Percentiles rank a stretch among this genome's conserved stretches.
phyloP scores from a whole-genome alignment of 2,797 vertebrate genomes.

The Anniella stebbinsi region DNA sequence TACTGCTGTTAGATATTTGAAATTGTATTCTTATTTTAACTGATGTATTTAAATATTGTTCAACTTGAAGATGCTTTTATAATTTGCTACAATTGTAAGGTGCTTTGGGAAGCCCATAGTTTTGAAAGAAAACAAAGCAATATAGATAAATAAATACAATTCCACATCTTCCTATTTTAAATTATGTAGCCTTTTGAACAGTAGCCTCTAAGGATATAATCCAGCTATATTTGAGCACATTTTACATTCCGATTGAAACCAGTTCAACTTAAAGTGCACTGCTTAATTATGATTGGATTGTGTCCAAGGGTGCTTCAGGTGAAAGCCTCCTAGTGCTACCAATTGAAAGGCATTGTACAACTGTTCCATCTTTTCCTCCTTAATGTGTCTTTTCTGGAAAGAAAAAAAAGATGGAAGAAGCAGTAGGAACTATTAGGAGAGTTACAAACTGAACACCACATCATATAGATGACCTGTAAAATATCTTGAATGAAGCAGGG shows the following conservation, averaged over 20 bases:
- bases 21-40: background rate
- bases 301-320: too few relatives aligned
- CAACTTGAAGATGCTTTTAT: background rate
- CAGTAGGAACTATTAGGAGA: too few relatives aligned
- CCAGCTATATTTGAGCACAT: background rate
- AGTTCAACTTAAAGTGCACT: background rate
- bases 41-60: background rate
- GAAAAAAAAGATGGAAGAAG: too few relatives aligned
- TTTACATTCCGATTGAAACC: background rate
- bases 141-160: background rate
- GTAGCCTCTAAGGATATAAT: background rate
- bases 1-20: background rate
- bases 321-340: too few relatives aligned
- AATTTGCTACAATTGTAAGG: too few relatives aligned
- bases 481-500: too few relatives aligned
- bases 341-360: too few relatives aligned
- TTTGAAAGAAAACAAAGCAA: background rate
- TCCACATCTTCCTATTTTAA: background rate
- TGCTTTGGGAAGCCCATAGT: too few relatives aligned
- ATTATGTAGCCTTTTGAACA: background rate
- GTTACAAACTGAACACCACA: too few relatives aligned
- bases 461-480: too few relatives aligned
- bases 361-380: too few relatives aligned
- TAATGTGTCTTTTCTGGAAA: too few relatives aligned
- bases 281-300: background rate